phyloP scores from a whole-genome alignment of 2,888 invertebrate species.

The Rhodophaea formosa region DNA sequence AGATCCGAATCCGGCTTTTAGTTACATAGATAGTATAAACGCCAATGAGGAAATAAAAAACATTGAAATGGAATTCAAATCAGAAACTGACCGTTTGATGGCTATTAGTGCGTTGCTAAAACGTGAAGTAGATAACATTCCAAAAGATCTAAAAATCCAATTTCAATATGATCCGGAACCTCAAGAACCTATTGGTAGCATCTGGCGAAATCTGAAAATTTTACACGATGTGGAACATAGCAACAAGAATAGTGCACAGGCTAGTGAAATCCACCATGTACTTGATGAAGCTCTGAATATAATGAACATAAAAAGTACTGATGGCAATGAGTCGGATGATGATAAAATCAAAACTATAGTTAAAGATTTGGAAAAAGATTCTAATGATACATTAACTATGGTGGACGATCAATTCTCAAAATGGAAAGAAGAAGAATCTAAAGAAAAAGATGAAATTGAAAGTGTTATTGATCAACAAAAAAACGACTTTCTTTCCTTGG shows the following conservation, averaged over 20 bases:
- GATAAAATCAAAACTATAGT: slow-evolving; percentile 44
- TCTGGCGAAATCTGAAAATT: slow-evolving; percentile 47
- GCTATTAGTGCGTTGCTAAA: slow-evolving; percentile 48
- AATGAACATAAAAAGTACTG: slow-evolving; percentile 31
- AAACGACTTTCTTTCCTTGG: slow-evolving; percentile 22
- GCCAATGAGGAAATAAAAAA: slow-evolving; percentile 33
- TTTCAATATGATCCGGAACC: slow-evolving; percentile 33
- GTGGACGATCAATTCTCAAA: slow-evolving; percentile 34
- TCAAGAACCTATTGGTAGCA: slow-evolving; percentile 39
- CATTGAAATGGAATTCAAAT: slow-evolving; percentile 39
- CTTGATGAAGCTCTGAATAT: slow-evolving; percentile 45
- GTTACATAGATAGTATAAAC: slow-evolving; percentile 34
- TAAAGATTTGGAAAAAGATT: slow-evolving; percentile 36
- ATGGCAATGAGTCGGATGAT: slow-evolving; percentile 30
- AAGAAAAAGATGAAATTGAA: slow-evolving; percentile 25
- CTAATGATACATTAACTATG: slow-evolving; percentile 29
- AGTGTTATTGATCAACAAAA: slow-evolving; percentile 28
- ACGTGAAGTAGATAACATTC: slow-evolving; percentile 49
- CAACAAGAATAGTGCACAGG: slow-evolving; percentile 42
- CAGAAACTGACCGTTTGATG: slow-evolving; percentile 46
- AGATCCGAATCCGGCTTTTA: slow-evolving; percentile 32
- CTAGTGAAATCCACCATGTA: slow-evolving; percentile 44
- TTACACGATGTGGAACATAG: slow-evolving; percentile 47
- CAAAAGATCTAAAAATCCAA: slow-evolving; percentile 42
- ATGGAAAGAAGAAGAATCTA: slow-evolving; percentile 38